These are phyloP conservation scores for Anoplophora glabripennis DNA, from an alignment of 1,140 invertebrate species.

Conservation along the genomic window DNA sequence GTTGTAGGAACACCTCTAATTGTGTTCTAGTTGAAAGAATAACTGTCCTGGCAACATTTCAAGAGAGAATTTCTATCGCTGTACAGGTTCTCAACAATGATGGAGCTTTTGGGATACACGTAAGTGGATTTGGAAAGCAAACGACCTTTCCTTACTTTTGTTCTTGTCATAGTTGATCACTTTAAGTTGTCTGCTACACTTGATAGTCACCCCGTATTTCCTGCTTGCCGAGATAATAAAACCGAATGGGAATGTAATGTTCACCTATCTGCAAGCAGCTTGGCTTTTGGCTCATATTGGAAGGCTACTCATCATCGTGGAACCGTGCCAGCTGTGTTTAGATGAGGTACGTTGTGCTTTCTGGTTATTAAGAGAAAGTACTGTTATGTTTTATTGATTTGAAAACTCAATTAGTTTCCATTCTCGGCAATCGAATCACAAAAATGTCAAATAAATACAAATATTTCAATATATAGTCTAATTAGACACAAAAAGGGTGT, in stretches of 20 bases:
- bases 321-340: constrained; percentile 61
- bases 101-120: constrained; percentile 3
- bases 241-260: constrained; percentile 44
- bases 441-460: too few species aligned
- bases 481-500: too few species aligned
- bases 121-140: constrained; percentile 1
- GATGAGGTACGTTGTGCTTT: constrained; percentile 56
- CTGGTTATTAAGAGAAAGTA: too few species aligned
- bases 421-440: too few species aligned
- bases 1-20: neutral
- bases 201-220: constrained; percentile 71
- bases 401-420: too few species aligned
- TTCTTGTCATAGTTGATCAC: constrained; percentile 50
- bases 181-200: constrained; percentile 64
- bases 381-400: too few species aligned
- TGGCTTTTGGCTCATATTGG: constrained; percentile 64
- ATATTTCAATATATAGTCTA: too few species aligned
- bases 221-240: constrained; percentile 61
- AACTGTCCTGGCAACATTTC: neutral
- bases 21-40: neutral
- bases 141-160: neutral
- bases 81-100: neutral
- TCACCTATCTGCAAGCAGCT: constrained; percentile 56
- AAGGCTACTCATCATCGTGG: constrained; percentile 63
- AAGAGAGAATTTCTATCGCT: constrained; percentile 1